A percentile compares a stretch with the other conserved stretches of the same genome.
Conservation (phyloP, 2,797 vertebrate species). For the Lerista edwardsae region DNA sequence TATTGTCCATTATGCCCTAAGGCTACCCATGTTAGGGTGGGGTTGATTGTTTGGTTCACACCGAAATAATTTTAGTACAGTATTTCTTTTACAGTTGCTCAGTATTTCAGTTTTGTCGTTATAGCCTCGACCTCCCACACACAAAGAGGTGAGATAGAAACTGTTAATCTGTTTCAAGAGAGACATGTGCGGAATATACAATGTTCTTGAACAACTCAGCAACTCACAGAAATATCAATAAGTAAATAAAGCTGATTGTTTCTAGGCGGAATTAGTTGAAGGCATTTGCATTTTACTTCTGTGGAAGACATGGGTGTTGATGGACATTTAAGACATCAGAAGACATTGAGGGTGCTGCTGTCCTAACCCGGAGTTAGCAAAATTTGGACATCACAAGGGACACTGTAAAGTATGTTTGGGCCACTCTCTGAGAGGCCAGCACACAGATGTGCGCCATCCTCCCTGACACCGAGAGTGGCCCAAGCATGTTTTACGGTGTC, state of each 20-base stretch:
- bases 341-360: no score
- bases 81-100: neutral
- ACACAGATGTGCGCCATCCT: no score
- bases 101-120: neutral
- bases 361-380: no score
- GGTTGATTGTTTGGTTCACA: neutral
- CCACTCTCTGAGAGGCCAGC: no score
- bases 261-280: conserved; percentile 13
- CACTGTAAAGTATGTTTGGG: no score
- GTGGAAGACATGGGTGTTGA: conserved; percentile 1
- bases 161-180: neutral
- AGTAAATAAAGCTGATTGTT: conserved; percentile 24
- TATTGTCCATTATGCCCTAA: neutral
- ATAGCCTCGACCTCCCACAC: neutral
- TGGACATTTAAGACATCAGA: no score
- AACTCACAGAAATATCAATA: conserved; percentile 8
- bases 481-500: no score
- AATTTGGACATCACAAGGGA: no score
- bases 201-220: neutral
- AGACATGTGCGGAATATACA: neutral
- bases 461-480: no score
- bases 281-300: conserved; percentile 16
- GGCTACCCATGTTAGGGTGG: neutral
- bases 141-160: conserved; percentile 21
- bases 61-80: no score